Evolutionary conservation across 2,113 vertebrate species (phyloP).

Genomic region (Clarias magur): DNA sequence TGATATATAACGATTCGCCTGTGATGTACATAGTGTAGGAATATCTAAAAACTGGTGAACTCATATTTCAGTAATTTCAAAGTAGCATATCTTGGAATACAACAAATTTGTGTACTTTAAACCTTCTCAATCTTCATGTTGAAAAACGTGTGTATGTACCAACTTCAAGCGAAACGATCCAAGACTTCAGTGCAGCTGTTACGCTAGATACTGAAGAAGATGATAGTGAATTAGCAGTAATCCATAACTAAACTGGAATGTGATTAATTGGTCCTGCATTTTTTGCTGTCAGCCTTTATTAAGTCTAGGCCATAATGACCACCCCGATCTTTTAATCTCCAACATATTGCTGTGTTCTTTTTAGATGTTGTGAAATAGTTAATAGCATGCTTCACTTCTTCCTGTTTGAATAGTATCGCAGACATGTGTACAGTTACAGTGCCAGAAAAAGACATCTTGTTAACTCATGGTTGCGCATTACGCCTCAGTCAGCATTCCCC

Average conservation of each 20-base stretch:
- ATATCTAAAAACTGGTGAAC: not conserved
- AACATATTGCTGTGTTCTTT: not conserved
- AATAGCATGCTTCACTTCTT: not conserved
- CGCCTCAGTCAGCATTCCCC: slow-evolving; percentile 65
- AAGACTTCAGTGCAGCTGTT: not conserved
- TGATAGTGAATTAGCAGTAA: not conserved
- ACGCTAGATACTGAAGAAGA: slow-evolving; percentile 20
- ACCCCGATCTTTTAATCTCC: not conserved
- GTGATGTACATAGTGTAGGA: not conserved
- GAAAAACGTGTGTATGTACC: not conserved
- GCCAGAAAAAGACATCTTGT: not conserved
- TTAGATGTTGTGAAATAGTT: not conserved
- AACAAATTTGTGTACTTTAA: not conserved
- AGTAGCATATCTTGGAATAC: not conserved
- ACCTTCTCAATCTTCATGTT: not conserved
- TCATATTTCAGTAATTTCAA: not conserved
- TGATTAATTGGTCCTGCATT: not conserved
- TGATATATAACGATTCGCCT: not conserved
- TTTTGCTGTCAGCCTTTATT: not conserved
- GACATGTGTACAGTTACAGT: slow-evolving; percentile 1
- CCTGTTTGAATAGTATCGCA: not conserved
- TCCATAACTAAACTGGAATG: slow-evolving; percentile 7
- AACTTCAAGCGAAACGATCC: not conserved
- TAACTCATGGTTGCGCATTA: slow-evolving; percentile 57
- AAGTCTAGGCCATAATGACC: not conserved